Base-by-base conservation (phyloP, 2,113 vertebrate species). In the Leucopsar rothschildi region DNA sequence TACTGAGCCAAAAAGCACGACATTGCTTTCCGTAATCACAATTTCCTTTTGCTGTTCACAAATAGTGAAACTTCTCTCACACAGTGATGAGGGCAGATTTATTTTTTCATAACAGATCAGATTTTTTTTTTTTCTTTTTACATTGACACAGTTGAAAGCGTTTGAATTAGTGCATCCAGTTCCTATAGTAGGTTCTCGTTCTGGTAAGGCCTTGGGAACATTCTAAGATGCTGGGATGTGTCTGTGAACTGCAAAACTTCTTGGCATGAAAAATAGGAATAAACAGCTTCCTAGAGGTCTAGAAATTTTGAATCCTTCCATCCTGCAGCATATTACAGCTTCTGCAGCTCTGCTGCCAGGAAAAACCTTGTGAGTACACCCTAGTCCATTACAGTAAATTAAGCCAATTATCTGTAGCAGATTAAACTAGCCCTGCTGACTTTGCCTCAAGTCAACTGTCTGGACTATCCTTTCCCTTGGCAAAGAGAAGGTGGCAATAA, bases 341-440 rank as follows among this genome's bases (percentile, higher is more conserved):
- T 87, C 49, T 93, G 61, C 29, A 80, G 63, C 28, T 31, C 63
- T 80, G 61, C 72, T 95, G 52, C 65, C 44, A 56, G 57, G 70
- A 82, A 75, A 79, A 61, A 75, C 84, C 12, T 31, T 45, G 15
- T 61, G 49, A 93, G 31, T 82, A 31, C 29, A 82, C 73, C 57
- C 44, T 89, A 93, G 79, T 90, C 82, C n/a, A 72, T 95, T 94
- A 72, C 57, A 90, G 73, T 79, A 91, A 92, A 82, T 95, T 84
- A 87, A 87, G 40, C 6, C 40, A 91, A 69, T 87, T 93, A 90
- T 47, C 70, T 80, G 49, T 87, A 93, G 60, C 52, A 82, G 87
- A 87, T 93, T 87, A 78, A 94, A 76, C 56, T 85, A 85, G 65
- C 69, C 33, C 44, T 56, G 35, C 61, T 87, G 69, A 68, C 78